Conservation (phyloP, 2,888 invertebrate species). For the Cephus pulcher region DNA sequence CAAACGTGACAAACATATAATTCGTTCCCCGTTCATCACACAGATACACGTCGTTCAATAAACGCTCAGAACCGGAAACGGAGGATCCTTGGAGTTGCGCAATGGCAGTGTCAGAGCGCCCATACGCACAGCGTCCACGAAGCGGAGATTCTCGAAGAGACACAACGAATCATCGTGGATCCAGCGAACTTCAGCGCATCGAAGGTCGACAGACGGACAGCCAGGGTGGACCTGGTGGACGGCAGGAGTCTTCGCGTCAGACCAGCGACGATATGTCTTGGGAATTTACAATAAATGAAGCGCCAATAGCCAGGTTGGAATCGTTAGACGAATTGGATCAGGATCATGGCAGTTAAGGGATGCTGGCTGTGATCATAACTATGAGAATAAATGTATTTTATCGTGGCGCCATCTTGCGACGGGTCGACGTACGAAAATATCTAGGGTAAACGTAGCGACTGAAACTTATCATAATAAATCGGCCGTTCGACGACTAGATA, state of each 20-base stretch:
- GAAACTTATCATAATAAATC: not conserved
- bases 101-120: slow-evolving; percentile 46
- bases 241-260: slow-evolving; percentile 55
- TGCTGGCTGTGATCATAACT: not conserved
- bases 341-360: slow-evolving; percentile 64
- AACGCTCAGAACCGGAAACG: slow-evolving; percentile 57
- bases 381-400: not conserved
- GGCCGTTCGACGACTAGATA: not conserved
- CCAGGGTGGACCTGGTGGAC: not conserved
- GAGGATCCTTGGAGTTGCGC: slow-evolving; percentile 62
- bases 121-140: slow-evolving; percentile 46
- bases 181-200: slow-evolving; percentile 9
- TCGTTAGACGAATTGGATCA: slow-evolving; percentile 75
- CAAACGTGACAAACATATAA: not conserved
- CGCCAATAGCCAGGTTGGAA: slow-evolving; percentile 76
- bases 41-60: slow-evolving; percentile 63
- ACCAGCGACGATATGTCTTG: slow-evolving; percentile 62
- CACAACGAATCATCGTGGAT: slow-evolving; percentile 34
- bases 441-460: not conserved
- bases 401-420: not conserved
- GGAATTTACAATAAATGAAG: slow-evolving; percentile 64
- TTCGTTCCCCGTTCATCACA: not conserved
- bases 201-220: not conserved
- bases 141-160: slow-evolving; percentile 56
- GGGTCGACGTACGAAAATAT: too few species aligned